phyloP scores from a whole-genome alignment of 35 echinoderm and acorn worm genomes.

The Chiridota heheva region DNA sequence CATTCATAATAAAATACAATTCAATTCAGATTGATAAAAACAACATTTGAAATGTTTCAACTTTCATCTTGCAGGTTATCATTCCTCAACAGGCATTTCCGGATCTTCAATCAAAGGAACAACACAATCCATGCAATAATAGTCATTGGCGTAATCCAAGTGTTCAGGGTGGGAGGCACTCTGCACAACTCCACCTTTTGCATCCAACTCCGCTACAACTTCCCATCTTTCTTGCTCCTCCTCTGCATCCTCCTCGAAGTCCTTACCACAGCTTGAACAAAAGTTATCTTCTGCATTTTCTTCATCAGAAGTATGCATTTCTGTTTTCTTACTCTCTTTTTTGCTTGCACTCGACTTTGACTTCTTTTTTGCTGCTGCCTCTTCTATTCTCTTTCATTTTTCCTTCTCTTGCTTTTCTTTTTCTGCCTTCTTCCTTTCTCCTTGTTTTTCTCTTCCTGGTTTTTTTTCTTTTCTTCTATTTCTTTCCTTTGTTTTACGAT shows the following conservation, averaged over 20 bases:
- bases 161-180: background rate
- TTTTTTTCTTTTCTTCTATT: conserved; percentile 17
- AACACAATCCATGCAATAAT: no score
- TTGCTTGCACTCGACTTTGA: background rate
- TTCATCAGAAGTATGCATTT: background rate
- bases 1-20: no score
- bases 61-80: no score
- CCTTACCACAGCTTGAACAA: background rate
- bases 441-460: conserved; percentile 33
- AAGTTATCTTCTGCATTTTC: conserved; percentile 14
- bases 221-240: conserved; percentile 5
- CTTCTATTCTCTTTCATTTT: background rate
- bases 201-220: conserved; percentile 2
- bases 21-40: no score
- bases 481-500: background rate
- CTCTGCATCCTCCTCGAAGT: background rate
- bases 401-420: conserved; percentile 5
- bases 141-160: no score
- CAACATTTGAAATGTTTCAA: no score
- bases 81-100: no score
- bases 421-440: conserved; percentile 21
- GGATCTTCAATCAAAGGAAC: no score
- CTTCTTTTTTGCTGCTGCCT: background rate
- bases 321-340: background rate
- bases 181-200: background rate